Evolutionary conservation across 2,113 vertebrate genomes (phyloP).

Genomic region (Thinocorus orbignyianus): DNA sequence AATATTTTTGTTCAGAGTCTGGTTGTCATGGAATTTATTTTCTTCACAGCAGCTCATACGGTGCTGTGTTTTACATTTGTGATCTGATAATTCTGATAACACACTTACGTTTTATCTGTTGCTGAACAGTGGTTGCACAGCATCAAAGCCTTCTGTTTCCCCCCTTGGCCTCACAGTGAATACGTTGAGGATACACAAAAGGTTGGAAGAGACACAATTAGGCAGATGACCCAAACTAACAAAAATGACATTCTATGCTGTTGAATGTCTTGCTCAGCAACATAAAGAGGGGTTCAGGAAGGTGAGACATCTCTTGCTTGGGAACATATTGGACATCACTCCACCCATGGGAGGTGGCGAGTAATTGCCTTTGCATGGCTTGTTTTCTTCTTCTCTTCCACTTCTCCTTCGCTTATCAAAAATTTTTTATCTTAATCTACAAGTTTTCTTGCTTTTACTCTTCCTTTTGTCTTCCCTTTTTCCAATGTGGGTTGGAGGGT

Average conservation of each 20-base stretch:
- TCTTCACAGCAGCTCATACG: not conserved
- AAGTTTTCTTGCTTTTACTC: not conserved
- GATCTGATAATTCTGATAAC: not conserved
- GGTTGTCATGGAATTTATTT: not conserved
- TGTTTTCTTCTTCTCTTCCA: not conserved
- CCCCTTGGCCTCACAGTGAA: not conserved
- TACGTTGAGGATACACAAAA: accelerated
- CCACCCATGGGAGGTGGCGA: not conserved
- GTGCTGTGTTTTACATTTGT: not conserved
- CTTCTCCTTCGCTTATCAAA: not conserved
- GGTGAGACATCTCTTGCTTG: not conserved
- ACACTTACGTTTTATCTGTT: not conserved
- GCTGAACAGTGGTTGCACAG: not conserved
- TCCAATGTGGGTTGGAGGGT: too few species aligned
- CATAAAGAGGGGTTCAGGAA: not conserved
- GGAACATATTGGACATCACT: not conserved
- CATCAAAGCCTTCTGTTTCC: not conserved
- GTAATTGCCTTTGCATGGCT: not conserved
- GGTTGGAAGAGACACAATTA: not conserved
- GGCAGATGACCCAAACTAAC: not conserved
- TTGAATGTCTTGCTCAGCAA: not conserved
- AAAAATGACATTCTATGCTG: not conserved
- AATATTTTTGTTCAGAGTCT: not conserved
- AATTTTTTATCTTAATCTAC: not conserved
- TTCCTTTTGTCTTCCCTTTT: not conserved